A percentile compares a stretch with the other conserved stretches of the same genome.
Evolutionary conservation across 2,113 vertebrate genomes (phyloP).

Genomic region (Hippocampus abdominalis): DNA sequence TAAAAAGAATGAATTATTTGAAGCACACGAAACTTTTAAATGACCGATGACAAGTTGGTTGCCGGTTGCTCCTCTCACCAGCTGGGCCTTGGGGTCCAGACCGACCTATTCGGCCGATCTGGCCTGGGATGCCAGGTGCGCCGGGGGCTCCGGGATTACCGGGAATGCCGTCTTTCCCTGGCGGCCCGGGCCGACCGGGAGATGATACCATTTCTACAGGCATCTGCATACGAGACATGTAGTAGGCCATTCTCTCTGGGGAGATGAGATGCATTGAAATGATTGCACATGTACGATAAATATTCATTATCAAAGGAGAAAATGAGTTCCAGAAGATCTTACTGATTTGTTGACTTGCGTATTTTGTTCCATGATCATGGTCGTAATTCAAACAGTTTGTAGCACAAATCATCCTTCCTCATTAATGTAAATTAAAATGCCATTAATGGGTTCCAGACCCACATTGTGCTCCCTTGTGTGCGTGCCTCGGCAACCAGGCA

Average conservation of each 20-base stretch:
- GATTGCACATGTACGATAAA: neutral
- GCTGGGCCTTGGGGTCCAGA: constrained; percentile 78
- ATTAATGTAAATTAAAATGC: neutral
- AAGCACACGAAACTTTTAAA: neutral
- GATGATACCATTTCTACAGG: constrained; percentile 83
- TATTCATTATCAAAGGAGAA: neutral
- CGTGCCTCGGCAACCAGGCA: neutral
- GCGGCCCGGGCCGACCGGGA: constrained; percentile 85
- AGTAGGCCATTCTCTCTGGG: constrained; percentile 92
- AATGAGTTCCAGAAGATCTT: neutral
- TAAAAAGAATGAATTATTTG: constrained; percentile 42
- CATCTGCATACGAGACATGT: constrained; percentile 85
- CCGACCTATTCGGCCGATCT: constrained; percentile 88
- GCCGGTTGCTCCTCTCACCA: constrained; percentile 67
- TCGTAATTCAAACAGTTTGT: neutral
- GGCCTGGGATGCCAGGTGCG: constrained; percentile 81
- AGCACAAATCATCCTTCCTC: neutral
- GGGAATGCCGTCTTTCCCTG: constrained; percentile 84
- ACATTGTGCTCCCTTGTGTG: too few species aligned
- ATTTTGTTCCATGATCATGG: neutral
- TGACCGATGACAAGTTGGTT: neutral
- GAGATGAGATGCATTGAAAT: constrained; percentile 17
- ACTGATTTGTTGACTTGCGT: neutral
- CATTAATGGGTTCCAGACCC: neutral
- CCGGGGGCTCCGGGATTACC: constrained; percentile 81